A percentile compares a stretch with the other conserved stretches of the same genome.
These are phyloP conservation scores for Hydroisotoma schaefferi DNA, from an alignment of 2,888 invertebrate genomes.

Conservation along the genomic window DNA sequence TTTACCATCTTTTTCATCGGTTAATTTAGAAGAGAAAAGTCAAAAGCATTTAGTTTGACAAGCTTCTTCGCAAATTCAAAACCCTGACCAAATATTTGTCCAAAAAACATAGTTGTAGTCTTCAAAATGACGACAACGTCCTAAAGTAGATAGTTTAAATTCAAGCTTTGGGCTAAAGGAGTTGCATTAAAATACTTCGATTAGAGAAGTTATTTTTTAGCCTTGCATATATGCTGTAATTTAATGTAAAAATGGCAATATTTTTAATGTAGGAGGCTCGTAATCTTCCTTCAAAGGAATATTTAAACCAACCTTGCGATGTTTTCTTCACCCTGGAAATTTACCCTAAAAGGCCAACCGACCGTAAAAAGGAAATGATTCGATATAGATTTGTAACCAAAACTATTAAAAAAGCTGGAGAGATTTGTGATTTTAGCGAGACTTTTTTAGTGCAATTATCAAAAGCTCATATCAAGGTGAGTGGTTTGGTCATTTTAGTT, in stretches of 20 bases:
- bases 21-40: too few species aligned
- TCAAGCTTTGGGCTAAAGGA: too few species aligned
- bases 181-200: too few species aligned
- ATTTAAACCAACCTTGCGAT: conserved; percentile 51
- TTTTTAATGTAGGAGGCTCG: conserved; percentile 53
- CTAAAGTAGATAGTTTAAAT: too few species aligned
- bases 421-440: conserved; percentile 46
- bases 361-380: conserved; percentile 42
- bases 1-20: too few species aligned
- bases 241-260: too few species aligned
- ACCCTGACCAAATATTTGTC: too few species aligned
- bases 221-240: neutral
- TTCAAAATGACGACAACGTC: too few species aligned
- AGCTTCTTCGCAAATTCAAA: too few species aligned
- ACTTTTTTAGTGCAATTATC: conserved; percentile 46
- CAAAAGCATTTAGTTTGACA: too few species aligned
- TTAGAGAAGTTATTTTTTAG: too few species aligned
- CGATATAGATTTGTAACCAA: conserved; percentile 47
- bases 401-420: conserved; percentile 43
- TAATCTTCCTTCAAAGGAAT: conserved; percentile 55
- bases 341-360: conserved; percentile 38
- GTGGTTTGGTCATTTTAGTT: conserved; percentile 8
- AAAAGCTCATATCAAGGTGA: conserved; percentile 45
- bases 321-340: conserved; percentile 46
- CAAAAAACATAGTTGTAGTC: too few species aligned